These are phyloP conservation scores for Thermophis baileyi DNA, from an alignment of 2,113 vertebrate genomes.

Conservation along the genomic window DNA sequence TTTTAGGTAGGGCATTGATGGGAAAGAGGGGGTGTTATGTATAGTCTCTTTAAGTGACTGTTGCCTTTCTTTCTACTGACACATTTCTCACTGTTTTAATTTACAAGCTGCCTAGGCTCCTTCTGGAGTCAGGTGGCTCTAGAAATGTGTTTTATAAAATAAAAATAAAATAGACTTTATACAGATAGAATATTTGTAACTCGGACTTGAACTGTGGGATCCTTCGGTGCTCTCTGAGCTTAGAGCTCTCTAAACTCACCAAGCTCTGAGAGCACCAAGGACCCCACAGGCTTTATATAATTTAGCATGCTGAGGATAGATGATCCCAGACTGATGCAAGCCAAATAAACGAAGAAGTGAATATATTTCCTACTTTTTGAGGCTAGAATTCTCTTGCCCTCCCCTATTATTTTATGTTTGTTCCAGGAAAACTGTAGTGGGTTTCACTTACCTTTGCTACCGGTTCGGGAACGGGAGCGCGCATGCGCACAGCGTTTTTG, in stretches of 20 bases:
- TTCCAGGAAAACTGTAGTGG: no score
- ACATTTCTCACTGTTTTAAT: background rate
- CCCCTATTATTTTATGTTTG: background rate
- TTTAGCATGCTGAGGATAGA: background rate
- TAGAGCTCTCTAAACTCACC: background rate
- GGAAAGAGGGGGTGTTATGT: background rate
- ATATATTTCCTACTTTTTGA: background rate
- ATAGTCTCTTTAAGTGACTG: background rate
- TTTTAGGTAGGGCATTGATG: background rate
- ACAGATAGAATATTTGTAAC: background rate
- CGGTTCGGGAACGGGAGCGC: no score
- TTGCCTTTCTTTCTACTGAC: background rate
- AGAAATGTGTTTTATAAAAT: background rate
- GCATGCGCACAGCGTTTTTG: no score
- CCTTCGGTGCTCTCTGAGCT: no score
- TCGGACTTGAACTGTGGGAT: no score
- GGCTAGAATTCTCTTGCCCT: background rate
- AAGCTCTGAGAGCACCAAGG: no score
- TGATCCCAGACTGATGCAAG: background rate
- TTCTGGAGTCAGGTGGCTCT: background rate
- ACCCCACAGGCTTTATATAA: background rate
- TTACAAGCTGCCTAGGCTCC: background rate
- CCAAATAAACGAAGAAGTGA: background rate
- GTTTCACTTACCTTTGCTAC: no score
- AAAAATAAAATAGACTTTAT: background rate